Percentiles rank a stretch among this genome's conserved stretches.
phyloP scores from a whole-genome alignment of 2,888 invertebrate species.

The Pollenia angustigena region DNA sequence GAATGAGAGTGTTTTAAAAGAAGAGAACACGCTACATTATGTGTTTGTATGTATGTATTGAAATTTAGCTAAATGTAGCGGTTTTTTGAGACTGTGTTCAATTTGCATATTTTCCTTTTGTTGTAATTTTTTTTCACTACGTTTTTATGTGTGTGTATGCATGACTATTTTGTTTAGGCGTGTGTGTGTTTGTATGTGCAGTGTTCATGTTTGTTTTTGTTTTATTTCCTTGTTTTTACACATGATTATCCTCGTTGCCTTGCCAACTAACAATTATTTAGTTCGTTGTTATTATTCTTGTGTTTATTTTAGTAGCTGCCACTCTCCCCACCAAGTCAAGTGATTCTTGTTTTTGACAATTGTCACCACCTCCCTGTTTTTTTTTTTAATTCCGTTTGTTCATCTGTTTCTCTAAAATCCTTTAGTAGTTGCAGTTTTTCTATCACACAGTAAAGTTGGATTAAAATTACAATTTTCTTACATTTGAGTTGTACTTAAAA shows the following conservation, averaged over 20 bases:
- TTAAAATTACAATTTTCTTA: conserved; percentile 33
- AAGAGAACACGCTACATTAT: not conserved
- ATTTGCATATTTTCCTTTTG: conserved; percentile 58
- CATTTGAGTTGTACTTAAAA: not conserved
- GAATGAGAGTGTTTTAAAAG: conserved; percentile 11
- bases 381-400: conserved; percentile 53
- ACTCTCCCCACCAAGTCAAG: conserved; percentile 30
- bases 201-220: conserved; percentile 61
- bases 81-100: conserved; percentile 48
- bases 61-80: conserved; percentile 51
- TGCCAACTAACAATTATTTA: conserved; percentile 60
- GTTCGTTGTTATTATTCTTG: conserved; percentile 35
- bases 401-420: conserved; percentile 59
- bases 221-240: conserved; percentile 71
- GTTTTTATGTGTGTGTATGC: conserved; percentile 2
- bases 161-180: conserved; percentile 1
- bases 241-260: conserved; percentile 72
- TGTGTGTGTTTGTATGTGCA: not conserved
- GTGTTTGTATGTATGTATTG: not conserved
- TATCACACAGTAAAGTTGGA: conserved; percentile 68
- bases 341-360: conserved; percentile 69
- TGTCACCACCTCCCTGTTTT: conserved; percentile 67
- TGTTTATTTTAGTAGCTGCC: conserved; percentile 19
- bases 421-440: conserved; percentile 71
- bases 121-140: conserved; percentile 35